Evolutionary conservation across 2,888 invertebrate genomes (phyloP), one percentile per base, ranked within the genome.

Genomic region (Pardosa pseudoannulata): DNA sequence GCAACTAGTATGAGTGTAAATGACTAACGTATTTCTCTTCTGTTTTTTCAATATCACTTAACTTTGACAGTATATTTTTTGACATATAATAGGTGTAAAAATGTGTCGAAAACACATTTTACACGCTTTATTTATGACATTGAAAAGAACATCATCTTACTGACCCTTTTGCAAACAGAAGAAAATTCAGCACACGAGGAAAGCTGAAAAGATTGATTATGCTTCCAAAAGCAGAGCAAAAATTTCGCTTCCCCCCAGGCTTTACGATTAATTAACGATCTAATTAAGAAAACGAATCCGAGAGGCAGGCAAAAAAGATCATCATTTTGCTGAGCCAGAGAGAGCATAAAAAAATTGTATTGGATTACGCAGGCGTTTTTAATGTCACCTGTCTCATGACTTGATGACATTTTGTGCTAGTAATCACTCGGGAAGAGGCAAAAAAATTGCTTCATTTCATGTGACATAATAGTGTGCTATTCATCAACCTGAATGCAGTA

Each of bases 181-280:
- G n/a, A n/a, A n/a, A n/a, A n/a, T n/a, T n/a, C n/a, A n/a, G n/a
- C n/a, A n/a, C n/a, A n/a, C n/a, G n/a, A n/a, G n/a, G n/a, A n/a
- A n/a, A n/a, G n/a, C n/a, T n/a, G n/a, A n/a, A n/a, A 46, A 62
- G 28, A 62, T 62, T 62, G 28, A 62, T 62, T 27, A 62, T 16
- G 2, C 16, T 46, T 46, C 16, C 62, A 0, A 23, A 23, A 62
- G 27, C 62, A 50, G 28, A 62, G 28, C 16, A 19, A 62, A 62
- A 62, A 27, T 28, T 46, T 7, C 0, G 16, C 28, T 27, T 27
- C 16, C 27, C 27, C 62, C 62, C 7, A 27, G 1, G 27, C 16
- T n/a, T 28, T 80, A 36, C 50, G 41, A 80, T 73, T 29, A 80
- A 80, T 80, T 73, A 80, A 80, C 73, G 80, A 67, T 32, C 73